A percentile compares a stretch with the other conserved stretches of the same genome.
Conservation (phyloP, 2,888 invertebrate species). For the Microplitis deprimator region DNA sequence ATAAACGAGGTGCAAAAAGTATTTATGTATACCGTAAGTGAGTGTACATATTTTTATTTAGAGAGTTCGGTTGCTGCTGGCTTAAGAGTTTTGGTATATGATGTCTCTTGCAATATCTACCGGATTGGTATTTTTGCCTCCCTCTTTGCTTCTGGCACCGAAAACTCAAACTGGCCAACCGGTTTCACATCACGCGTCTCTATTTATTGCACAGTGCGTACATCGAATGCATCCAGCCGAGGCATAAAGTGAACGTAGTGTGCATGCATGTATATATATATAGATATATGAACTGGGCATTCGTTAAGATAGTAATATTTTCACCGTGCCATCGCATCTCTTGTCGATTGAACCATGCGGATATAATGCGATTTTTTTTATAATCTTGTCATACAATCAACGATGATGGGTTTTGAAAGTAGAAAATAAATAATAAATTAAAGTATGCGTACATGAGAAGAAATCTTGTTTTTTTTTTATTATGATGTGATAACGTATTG, state of each 20-base stretch:
- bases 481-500: not conserved
- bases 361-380: not conserved
- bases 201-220: slow-evolving; percentile 40
- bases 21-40: not conserved
- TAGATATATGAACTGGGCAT: not conserved
- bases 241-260: slow-evolving; percentile 11
- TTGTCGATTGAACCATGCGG: not conserved
- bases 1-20: not conserved
- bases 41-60: not conserved
- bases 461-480: not conserved
- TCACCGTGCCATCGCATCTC: not conserved
- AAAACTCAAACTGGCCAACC: slow-evolving; percentile 35
- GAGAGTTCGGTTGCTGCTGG: not conserved
- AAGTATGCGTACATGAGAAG: not conserved
- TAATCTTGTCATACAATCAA: not conserved
- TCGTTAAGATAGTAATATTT: not conserved
- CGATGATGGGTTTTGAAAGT: not conserved
- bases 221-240: slow-evolving; percentile 30
- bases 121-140: slow-evolving; percentile 35
- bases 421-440: not conserved
- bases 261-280: too few species aligned
- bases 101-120: slow-evolving; percentile 30
- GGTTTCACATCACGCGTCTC: slow-evolving; percentile 40
- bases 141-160: slow-evolving; percentile 23
- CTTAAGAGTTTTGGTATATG: not conserved